Evolutionary conservation across 1,140 invertebrate genomes (phyloP), one percentile per base, ranked within the genome.

Genomic region (Acyrthosiphon pisum): DNA sequence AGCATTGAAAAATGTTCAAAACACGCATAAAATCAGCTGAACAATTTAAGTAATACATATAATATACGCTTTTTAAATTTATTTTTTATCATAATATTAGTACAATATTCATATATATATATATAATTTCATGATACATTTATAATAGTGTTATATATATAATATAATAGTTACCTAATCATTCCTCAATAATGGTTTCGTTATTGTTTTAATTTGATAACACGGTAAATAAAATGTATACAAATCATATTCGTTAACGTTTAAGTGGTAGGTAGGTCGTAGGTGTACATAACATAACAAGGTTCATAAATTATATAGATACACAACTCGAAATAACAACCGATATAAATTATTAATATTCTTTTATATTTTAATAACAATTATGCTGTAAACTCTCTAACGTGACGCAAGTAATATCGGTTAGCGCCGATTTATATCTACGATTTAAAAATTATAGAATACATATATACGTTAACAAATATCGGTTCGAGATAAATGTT

Each of bases 51-150:
- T 50, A 41, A 41, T 41, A 88, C 44, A 7, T 46, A 46, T 46
- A 46, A 50, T 88, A 87, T 44, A 46, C 46, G 37, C 35, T 88
- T 88, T 88, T 88, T 11, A 88, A 48, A 88, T 88, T 88, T 88
- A 48, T 88, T 50, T n/a, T 88, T 88, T 50, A 88, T 88, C 20
- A 35, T 88, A n/a, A 50, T 35, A 88, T 50, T 50, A 50, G 4
- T 50, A 88, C 86, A 88, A 88, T 88, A 30, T 86, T 46, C n/a
- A n/a, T 86, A 46, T 48, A 48, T 48, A 35, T 46, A 48, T 87
- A 87, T 87, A n/a, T 44, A 4, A 86, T 86, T 48, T 23, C 22
- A 87, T n/a, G 26, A 87, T 87, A n/a, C 48, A 26, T 76, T n/a
- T n/a, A 68, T 68, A 68, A 68, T 68, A n/a, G 60, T 76, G 30